Evolutionary conservation across 2,888 invertebrate genomes (phyloP), one percentile per base, ranked within the genome.

Genomic region (Amblyteles armatorius): DNA sequence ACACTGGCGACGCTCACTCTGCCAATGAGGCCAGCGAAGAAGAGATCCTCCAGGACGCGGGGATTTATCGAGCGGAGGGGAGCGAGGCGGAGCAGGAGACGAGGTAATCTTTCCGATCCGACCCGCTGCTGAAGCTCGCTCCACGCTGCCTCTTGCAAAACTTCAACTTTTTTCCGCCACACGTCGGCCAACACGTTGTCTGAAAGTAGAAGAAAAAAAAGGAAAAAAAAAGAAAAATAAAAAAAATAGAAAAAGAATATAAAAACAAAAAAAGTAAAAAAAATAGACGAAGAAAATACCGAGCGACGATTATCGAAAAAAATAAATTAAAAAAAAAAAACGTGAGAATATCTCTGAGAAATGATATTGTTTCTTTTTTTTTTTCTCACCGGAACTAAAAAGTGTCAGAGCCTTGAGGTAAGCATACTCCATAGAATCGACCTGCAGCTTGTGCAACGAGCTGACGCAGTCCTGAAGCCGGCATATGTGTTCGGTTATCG

Each of bases 1-100:
- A 99, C 97, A 92, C 97, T 98, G 92, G 99, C 98, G 84, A 99
- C 98, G 94, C 98, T 98, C 90, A 99, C 97, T 93, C 97, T 97
- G 5, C 98, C 99, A 69, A 98, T 96, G 85, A 99, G 96, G 73
- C 97, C 98, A 3, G 98, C 97, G 92, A 99, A 99, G 95, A 99
- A 99, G 78, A 99, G 95, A 92, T 99, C 98, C 94, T 99, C 99
- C 77, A 99, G 95, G 85, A 97, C 95, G 16, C 96, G 94, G 1
- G 97, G 96, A 80, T 97, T 96, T 92, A 97, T 96, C 88, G 96
- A 96, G 88, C 97, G 95, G 33, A 97, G 94, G 5, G 96, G 96
- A 0, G 97, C 96, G 83, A 98, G 95, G 92, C 96, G 96, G 67
- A 97, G 94, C 29, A 97, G 94, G 55, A 97, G 94, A 52, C 96